Conservation (phyloP, 1,140 invertebrate species). For the Oryzaephilus surinamensis region DNA sequence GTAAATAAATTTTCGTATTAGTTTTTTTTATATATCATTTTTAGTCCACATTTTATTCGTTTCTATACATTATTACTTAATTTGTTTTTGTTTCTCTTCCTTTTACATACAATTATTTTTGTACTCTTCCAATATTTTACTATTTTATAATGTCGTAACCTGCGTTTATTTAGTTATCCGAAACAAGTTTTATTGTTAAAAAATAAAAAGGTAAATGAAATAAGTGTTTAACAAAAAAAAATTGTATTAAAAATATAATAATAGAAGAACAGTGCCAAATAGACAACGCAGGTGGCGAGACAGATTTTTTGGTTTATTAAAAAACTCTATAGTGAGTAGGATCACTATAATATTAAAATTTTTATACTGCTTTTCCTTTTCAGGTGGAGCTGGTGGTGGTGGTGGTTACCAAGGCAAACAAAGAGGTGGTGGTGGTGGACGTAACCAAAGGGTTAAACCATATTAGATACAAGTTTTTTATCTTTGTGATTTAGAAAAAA, state of each 20-base stretch:
- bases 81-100: too few species aligned
- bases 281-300: conserved; percentile 19
- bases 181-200: too few species aligned
- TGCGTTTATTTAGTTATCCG: conserved; percentile 14
- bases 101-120: too few species aligned
- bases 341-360: conserved; percentile 31
- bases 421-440: conserved; percentile 48
- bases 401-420: conserved; percentile 51
- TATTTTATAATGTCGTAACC: too few species aligned
- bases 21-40: too few species aligned
- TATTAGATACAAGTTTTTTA: conserved; percentile 53
- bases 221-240: conserved; percentile 6
- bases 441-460: conserved; percentile 66
- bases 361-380: conserved; percentile 31
- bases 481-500: too few species aligned
- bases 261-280: conserved; percentile 15
- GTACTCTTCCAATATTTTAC: too few species aligned
- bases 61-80: too few species aligned
- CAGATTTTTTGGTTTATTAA: conserved; percentile 16
- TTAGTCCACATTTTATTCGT: too few species aligned
- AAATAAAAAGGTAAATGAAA: too few species aligned
- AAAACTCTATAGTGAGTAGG: conserved; percentile 31
- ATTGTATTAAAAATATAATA: conserved; percentile 8
- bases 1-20: too few species aligned
- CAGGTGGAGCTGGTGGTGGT: conserved; percentile 43